Percentiles rank a stretch among this genome's conserved stretches.
These are phyloP conservation scores for Bombus vancouverensis DNA, from an alignment of 1,140 invertebrate species.

Conservation along the genomic window DNA sequence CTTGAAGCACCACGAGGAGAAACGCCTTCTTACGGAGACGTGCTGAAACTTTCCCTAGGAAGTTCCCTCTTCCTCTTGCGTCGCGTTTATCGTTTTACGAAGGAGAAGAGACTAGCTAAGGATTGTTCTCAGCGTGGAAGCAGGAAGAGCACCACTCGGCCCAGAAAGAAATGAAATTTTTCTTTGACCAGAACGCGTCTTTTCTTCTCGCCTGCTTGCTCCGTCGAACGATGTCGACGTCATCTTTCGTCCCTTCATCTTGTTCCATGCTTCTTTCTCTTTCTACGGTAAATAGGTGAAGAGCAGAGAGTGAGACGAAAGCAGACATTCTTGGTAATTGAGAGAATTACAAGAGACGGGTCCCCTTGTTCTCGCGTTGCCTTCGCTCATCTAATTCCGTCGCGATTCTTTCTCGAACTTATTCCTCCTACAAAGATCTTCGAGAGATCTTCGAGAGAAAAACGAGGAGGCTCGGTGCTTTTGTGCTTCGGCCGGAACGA, in stretches of 20 bases:
- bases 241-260: conserved; percentile 1
- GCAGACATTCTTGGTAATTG: conserved; percentile 40
- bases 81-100: conserved; percentile 42
- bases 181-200: conserved; percentile 45
- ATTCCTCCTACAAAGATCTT: background rate
- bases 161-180: conserved; percentile 41
- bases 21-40: background rate
- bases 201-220: conserved; percentile 20
- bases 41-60: conserved; percentile 12
- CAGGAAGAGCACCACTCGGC: background rate
- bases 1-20: background rate
- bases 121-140: background rate
- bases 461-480: background rate
- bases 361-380: conserved; percentile 32
- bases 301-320: background rate
- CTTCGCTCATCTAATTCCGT: conserved; percentile 15
- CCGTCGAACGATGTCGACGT: background rate
- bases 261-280: background rate
- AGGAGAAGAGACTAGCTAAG: background rate
- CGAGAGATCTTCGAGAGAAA: background rate
- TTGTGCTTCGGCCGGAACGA: background rate
- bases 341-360: conserved; percentile 35
- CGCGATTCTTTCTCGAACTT: conserved; percentile 9
- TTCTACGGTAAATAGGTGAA: background rate
- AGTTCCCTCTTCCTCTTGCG: background rate